Conservation (phyloP, 2,888 invertebrate species). For the Heliconius ismenius region DNA sequence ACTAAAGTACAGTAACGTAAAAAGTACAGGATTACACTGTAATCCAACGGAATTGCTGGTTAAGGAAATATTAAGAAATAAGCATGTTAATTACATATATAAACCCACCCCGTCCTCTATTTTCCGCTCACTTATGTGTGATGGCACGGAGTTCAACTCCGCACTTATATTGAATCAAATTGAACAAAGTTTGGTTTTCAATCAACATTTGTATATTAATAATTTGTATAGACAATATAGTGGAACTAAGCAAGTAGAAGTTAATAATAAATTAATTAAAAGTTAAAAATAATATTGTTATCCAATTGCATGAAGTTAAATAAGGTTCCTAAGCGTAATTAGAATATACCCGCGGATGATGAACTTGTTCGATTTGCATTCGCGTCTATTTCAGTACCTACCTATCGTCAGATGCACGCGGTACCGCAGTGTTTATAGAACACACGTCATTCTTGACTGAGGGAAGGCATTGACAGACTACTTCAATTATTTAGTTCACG, state of each 20-base stretch:
- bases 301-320: constrained; percentile 31
- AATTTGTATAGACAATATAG: too few species aligned
- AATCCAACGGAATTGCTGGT: background rate
- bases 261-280: background rate
- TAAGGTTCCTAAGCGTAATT: constrained; percentile 63
- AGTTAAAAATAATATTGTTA: constrained; percentile 2
- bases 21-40: constrained; percentile 2
- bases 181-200: background rate
- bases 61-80: too few species aligned
- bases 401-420: constrained; percentile 37
- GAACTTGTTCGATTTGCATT: constrained; percentile 72
- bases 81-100: too few species aligned
- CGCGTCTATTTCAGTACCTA: constrained; percentile 62
- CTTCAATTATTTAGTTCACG: constrained; percentile 24
- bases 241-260: background rate
- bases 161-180: background rate
- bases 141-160: too few species aligned
- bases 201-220: background rate
- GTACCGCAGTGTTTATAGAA: constrained; percentile 41
- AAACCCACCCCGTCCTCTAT: too few species aligned
- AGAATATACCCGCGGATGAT: constrained; percentile 68
- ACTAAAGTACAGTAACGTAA: constrained; percentile 8
- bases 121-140: too few species aligned
- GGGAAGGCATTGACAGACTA: constrained; percentile 16
- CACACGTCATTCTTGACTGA: constrained; percentile 35